A percentile compares a stretch with the other conserved stretches of the same genome.
Conservation (phyloP, 2,888 invertebrate genomes). For the Chymomyza caudatula region DNA sequence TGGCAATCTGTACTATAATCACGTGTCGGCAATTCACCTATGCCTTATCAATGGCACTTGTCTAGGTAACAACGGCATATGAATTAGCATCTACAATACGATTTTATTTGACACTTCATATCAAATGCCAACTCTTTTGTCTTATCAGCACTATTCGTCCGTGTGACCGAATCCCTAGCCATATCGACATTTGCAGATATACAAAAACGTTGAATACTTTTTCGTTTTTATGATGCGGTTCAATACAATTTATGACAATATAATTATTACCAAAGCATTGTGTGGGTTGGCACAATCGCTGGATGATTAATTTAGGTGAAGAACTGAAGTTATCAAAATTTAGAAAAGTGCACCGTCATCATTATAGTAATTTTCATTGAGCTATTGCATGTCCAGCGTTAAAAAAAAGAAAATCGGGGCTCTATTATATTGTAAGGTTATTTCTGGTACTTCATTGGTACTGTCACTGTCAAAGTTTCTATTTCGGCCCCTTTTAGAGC, state of each 20-base stretch:
- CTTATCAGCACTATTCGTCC: conserved; percentile 3
- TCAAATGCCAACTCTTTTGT: neutral
- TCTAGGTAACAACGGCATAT: neutral
- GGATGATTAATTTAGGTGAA: neutral
- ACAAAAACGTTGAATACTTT: neutral
- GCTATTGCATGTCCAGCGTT: neutral
- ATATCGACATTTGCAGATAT: neutral
- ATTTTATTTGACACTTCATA: conserved; percentile 11
- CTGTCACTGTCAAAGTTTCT: too few species aligned
- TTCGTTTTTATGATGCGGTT: neutral
- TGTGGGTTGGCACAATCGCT: neutral
- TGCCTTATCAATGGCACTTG: conserved; percentile 16
- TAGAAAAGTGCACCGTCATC: neutral
- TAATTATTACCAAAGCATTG: neutral
- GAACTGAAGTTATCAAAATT: neutral
- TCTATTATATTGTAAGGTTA: too few species aligned
- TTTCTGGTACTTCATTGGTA: too few species aligned
- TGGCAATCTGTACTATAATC: neutral
- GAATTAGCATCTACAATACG: neutral
- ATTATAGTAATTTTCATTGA: neutral
- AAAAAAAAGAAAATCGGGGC: too few species aligned
- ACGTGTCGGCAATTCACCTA: neutral
- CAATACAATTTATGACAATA: neutral
- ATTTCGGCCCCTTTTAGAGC: too few species aligned
- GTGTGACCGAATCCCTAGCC: neutral